These are phyloP conservation scores for Psittacula derbiana DNA, from an alignment of 2,797 vertebrate genomes.

Conservation along the genomic window DNA sequence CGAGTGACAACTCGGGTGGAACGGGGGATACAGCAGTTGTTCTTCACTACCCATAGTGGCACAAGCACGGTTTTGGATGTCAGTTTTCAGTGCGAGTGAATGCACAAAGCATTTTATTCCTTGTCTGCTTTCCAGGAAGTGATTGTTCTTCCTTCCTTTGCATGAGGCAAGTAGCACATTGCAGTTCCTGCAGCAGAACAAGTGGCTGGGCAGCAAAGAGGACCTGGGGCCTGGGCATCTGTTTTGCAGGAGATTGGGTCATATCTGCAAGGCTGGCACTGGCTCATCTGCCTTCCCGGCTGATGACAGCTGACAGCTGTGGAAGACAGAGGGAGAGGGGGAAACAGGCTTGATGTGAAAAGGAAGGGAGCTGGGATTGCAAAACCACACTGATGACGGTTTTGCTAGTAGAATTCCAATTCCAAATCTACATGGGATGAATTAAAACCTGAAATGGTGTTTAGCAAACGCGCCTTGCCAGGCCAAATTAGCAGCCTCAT, in stretches of 20 bases:
- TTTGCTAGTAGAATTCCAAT: conserved; percentile 36
- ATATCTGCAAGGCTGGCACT: not conserved
- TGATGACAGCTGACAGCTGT: conserved; percentile 66
- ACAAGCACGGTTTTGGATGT: not conserved
- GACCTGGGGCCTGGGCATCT: not conserved
- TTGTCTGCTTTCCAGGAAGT: not conserved
- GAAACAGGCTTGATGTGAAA: not conserved
- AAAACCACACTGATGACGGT: conserved; percentile 19
- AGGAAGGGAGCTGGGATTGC: conserved; percentile 38
- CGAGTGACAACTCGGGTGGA: not conserved
- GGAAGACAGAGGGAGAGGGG: conserved; percentile 22
- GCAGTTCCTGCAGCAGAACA: not conserved
- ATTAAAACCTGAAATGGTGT: conserved; percentile 55
- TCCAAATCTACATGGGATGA: conserved; percentile 46
- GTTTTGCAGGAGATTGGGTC: not conserved
- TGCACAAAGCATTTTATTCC: not conserved
- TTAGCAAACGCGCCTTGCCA: conserved; percentile 40
- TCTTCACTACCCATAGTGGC: not conserved
- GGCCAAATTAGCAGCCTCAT: conserved; percentile 56
- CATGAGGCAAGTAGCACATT: not conserved
- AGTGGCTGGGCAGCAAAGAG: not conserved
- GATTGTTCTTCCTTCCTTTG: not conserved
- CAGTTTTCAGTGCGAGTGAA: not conserved
- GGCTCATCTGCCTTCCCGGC: conserved; percentile 46
- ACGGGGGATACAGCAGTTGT: fast-evolving